Base-by-base conservation (phyloP, 2,888 invertebrate species). In the Yponomeuta evonymella region DNA sequence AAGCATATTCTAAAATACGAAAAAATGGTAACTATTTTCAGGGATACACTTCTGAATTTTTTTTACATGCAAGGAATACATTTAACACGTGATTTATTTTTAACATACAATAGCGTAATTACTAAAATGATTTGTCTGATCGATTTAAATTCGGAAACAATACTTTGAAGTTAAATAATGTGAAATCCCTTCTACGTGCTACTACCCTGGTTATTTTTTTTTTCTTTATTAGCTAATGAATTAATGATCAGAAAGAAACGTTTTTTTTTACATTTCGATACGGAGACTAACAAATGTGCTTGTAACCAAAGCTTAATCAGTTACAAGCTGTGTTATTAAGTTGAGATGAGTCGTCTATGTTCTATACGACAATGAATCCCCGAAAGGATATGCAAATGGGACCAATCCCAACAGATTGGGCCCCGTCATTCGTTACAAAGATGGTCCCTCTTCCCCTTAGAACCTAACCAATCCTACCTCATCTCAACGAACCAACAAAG, bases 21-120 rank as follows among this genome's bases (percentile, higher is more conserved):
- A 84, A 87, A 58, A 88, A 89, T 92, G 91, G 91, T 92, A 92
- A 92, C 91, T 92, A 90, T 89, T 89, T 83, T 86, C 89, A 90
- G 91, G 91, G 91, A 90, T 84, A 79, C 85, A 88, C 86, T 82
- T 83, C 83, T 85, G 82, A 79, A 79, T 75, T 58, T 15, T 58
- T 58, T 58, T 58, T 58, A 6, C 15, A 58, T 58, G 51, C 4
- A 15, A 15, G 15, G 51, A 58, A 58, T 58, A 58, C 15, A 15
- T 4, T 58, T 58, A 58, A 15, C 51, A 12, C 12, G 51, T 51
- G 15, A 15, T 15, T 58, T 15, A 51, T 12, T 58, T 58, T 58
- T 15, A 58, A 58, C 12, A 58, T 15, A 58, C 51, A 23, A 15
- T 58, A 58, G 51, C 15, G 15, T 15, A 15, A 3, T 15, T 58